Evolutionary conservation across 2,888 invertebrate genomes (phyloP).

Genomic region (Polymixis lichenea): DNA sequence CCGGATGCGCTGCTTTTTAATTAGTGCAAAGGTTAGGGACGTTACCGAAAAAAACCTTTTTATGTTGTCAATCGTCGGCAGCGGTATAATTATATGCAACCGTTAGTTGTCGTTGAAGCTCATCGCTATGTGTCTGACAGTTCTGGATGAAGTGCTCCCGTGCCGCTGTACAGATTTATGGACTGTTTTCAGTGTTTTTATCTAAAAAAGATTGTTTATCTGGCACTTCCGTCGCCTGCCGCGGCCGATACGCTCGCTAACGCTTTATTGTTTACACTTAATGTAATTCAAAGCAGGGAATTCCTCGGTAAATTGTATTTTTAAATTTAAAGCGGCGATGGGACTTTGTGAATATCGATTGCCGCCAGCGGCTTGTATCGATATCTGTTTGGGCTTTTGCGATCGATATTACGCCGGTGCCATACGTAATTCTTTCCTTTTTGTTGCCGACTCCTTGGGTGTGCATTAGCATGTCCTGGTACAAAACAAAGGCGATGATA

Average conservation of each 20-base stretch:
- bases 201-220: slow-evolving; percentile 90
- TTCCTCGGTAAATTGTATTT: slow-evolving; percentile 89
- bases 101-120: slow-evolving; percentile 64
- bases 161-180: slow-evolving; percentile 85
- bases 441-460: slow-evolving; percentile 64
- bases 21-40: slow-evolving; percentile 86
- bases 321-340: slow-evolving; percentile 84
- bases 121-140: slow-evolving; percentile 77
- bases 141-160: slow-evolving; percentile 83
- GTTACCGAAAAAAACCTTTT: slow-evolving; percentile 76
- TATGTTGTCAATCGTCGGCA: slow-evolving; percentile 70
- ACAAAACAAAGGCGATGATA: slow-evolving; percentile 24
- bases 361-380: slow-evolving; percentile 80
- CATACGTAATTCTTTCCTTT: slow-evolving; percentile 81
- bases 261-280: slow-evolving; percentile 90
- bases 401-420: slow-evolving; percentile 84
- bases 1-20: slow-evolving; percentile 87
- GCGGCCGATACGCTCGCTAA: slow-evolving; percentile 88
- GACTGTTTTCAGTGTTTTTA: slow-evolving; percentile 87
- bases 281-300: slow-evolving; percentile 90
- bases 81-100: slow-evolving; percentile 73
- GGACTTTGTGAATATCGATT: slow-evolving; percentile 85
- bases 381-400: slow-evolving; percentile 83
- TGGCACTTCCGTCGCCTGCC: slow-evolving; percentile 89
- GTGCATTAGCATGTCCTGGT: slow-evolving; percentile 12